Evolutionary conservation across 2,888 invertebrate species (phyloP).

Genomic region (Catocala nupta): DNA sequence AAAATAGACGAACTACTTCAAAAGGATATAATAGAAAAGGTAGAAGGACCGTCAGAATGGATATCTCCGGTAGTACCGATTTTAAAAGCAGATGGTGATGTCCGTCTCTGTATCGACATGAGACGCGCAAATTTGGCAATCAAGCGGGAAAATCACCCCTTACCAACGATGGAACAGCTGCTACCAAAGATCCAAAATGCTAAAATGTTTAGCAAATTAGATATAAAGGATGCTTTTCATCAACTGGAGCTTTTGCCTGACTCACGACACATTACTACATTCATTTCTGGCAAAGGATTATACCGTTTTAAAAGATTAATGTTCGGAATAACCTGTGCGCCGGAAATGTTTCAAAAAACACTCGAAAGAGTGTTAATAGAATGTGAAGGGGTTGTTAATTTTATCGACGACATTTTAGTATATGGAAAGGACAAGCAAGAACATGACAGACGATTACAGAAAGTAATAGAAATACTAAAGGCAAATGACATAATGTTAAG

Average conservation of each 20-base stretch:
- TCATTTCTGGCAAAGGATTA: slow-evolving; percentile 40
- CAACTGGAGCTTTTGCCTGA: slow-evolving; percentile 41
- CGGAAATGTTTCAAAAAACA: slow-evolving; percentile 60
- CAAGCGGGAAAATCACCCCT: slow-evolving; percentile 49
- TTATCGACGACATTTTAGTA: slow-evolving; percentile 50
- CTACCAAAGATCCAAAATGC: slow-evolving; percentile 47
- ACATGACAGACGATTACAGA: slow-evolving; percentile 4
- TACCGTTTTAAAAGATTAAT: slow-evolving; percentile 63
- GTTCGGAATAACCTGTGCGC: slow-evolving; percentile 70
- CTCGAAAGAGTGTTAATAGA: slow-evolving; percentile 42
- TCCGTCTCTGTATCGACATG: slow-evolving; percentile 51
- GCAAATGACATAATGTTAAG: slow-evolving; percentile 8
- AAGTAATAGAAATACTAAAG: slow-evolving; percentile 1
- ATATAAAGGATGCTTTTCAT: slow-evolving; percentile 50
- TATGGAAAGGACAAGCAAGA: slow-evolving; percentile 33
- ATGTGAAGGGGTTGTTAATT: slow-evolving; percentile 17
- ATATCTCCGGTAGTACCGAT: slow-evolving; percentile 42
- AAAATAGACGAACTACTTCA: slow-evolving; percentile 39
- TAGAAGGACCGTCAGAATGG: slow-evolving; percentile 40
- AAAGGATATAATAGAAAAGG: slow-evolving; percentile 43
- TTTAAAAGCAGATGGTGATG: slow-evolving; percentile 9
- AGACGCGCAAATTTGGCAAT: slow-evolving; percentile 53
- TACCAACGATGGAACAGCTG: slow-evolving; percentile 51
- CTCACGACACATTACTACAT: slow-evolving; percentile 48
- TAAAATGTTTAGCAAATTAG: slow-evolving; percentile 41